A percentile compares a stretch with the other conserved stretches of the same genome.
Evolutionary conservation across 2,888 invertebrate genomes (phyloP).

Genomic region (Oligia fasciuncula): DNA sequence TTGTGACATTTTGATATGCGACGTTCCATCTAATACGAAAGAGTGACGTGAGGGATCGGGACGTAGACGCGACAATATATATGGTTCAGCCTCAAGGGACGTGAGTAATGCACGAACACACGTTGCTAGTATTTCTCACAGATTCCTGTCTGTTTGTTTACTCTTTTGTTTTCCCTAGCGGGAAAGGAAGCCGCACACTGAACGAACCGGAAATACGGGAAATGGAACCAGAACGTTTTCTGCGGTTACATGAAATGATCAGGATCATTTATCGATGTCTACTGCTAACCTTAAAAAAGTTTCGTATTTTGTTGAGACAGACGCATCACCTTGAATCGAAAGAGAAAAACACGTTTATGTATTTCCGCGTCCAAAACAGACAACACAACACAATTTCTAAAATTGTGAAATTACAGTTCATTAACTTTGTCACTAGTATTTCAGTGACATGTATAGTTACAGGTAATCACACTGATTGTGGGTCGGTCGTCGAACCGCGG

Average conservation of each 20-base stretch:
- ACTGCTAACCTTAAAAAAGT: background rate
- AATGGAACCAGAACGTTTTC: slow-evolving; percentile 35
- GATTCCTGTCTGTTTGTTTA: slow-evolving; percentile 40
- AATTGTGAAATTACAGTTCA: slow-evolving; percentile 38
- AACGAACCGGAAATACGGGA: slow-evolving; percentile 23
- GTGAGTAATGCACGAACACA: slow-evolving; percentile 48
- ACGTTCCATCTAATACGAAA: slow-evolving; percentile 52
- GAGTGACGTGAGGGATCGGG: slow-evolving; percentile 52
- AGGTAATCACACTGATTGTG: slow-evolving; percentile 48
- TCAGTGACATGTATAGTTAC: slow-evolving; percentile 27
- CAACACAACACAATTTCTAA: background rate
- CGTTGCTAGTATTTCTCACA: slow-evolving; percentile 39
- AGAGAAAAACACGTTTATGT: slow-evolving; percentile 5
- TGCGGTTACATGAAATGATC: slow-evolving; percentile 8
- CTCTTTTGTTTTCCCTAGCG: slow-evolving; percentile 37
- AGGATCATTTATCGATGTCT: background rate
- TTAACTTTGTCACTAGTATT: slow-evolving; percentile 29
- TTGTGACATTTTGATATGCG: slow-evolving; percentile 57
- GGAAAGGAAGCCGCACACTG: slow-evolving; percentile 4
- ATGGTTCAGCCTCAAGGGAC: slow-evolving; percentile 32
- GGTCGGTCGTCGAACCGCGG: slow-evolving; percentile 59
- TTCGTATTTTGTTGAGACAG: background rate
- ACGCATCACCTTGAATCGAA: background rate
- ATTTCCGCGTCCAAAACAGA: slow-evolving; percentile 11
- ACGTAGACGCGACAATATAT: slow-evolving; percentile 22